Evolutionary conservation across 2,888 invertebrate species (phyloP), one percentile per base, ranked within the genome.

Genomic region (Actias luna): DNA sequence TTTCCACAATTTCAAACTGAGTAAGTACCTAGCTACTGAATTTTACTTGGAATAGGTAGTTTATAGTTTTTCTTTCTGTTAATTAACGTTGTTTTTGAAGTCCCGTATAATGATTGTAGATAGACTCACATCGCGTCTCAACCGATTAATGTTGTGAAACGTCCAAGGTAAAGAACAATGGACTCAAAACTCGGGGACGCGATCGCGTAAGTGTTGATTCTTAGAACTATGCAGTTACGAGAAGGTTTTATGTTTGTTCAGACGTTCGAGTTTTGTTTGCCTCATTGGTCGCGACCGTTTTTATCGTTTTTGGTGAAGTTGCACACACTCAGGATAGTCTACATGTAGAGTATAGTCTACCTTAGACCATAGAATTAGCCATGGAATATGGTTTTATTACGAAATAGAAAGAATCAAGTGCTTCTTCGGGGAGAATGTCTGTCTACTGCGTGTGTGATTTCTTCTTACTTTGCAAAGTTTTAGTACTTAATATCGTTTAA

Each of bases 181-280:
- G 52, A 2, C 25, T 27, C 59, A 59, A 55, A 59, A 58, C 10
- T 58, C 35, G 31, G 31, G 55, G 39, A 55, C 29, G 8, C 22
- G 29, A 42, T 59, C 59, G 42, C 46, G 18, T 27, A 58, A 59
- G 59, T 59, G 62, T 59, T 63, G 59, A 59, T 63, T 63, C 63
- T 36, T 29, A 55, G 52, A 63, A 63, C 36, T 33, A 36, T 59
- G 35, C 52, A 59, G 59, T 52, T 59, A 59, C 27, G 27, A 52
- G 16, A 52, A 5, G 27, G 52, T 29, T 52, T 4, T 18, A 29
- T 52, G 14, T 52, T 52, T 27, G 52, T 29, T 52, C 16, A 29
- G n/a, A 27, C 52, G 52, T 52, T 22, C 12, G 25, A 14, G 52
- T 52, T n/a, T 52, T 25, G 14, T 52, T 52, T 52, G 27, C 14